Base-by-base conservation (phyloP, 2,113 vertebrate species). In the Mirounga angustirostris region DNA sequence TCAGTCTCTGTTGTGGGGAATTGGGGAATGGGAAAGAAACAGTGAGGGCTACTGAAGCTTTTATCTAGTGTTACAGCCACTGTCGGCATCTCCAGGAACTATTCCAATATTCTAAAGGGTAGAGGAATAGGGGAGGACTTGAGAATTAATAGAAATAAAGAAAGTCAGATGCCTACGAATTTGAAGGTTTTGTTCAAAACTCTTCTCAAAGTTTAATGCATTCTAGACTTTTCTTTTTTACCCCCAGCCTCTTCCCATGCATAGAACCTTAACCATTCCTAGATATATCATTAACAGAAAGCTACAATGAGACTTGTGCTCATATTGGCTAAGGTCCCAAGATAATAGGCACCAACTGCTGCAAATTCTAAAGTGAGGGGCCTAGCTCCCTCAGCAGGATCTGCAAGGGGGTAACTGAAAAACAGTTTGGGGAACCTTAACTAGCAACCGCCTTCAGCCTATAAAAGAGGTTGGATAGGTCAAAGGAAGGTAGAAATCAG, bases 151-250 rank as follows among this genome's bases (percentile, higher is more conserved):
- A 86, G 30, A 83, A 89, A 89, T 19, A 4, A 26, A 90, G 52
- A 81, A 33, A 89, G 7, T 50, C 73, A 91, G 19, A 80, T 15
- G 4, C 73, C 54, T 50, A 92, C 74, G 8, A 36, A 73, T 90
- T 80, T 92, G 46, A 4, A 95, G 33, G 18, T 84, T 94, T 94
- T 95, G 22, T 73, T 82, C 26, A 65, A 94, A 97, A 97, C 15
- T 67, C 56, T 18, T 73, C 67, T 90, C 16, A 61, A 95, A 90
- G 26, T 81, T 71, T 58, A 87, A 83, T 30, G 80, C 3, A 94
- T 22, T 89, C 50, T 76, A 80, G 52, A 92, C 83, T 63, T 80
- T 74, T 78, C 61, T 69, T 94, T 87, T 71, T 87, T 88, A 78
- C 1, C 5, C 10, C 13, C 4, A 36, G 33, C 67, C 18, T 69